Evolutionary conservation across 2,888 invertebrate genomes (phyloP).

Genomic region (Lepidocyrtoides sp.): DNA sequence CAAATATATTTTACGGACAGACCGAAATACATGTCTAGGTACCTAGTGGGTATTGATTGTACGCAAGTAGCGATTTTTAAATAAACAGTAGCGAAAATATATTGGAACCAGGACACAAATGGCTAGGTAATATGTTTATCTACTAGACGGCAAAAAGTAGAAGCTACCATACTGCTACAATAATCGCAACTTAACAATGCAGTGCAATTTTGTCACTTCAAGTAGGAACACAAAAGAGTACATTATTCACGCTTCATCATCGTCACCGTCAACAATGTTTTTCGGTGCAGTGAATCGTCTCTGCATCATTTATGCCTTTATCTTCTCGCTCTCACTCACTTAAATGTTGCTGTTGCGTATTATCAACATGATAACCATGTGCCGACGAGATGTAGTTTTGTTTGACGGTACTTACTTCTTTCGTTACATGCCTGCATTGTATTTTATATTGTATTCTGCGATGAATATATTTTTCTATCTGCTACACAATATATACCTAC

Average conservation of each 20-base stretch:
- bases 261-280: slow-evolving; percentile 63
- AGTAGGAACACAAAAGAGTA: slow-evolving; percentile 49
- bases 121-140: not conserved
- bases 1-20: no score
- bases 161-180: not conserved
- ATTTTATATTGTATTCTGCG: not conserved
- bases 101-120: not conserved
- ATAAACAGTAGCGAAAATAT: slow-evolving; percentile 1
- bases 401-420: no score
- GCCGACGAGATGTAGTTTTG: no score
- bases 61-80: no score
- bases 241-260: slow-evolving; percentile 78
- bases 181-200: slow-evolving; percentile 16
- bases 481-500: no score
- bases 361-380: not conserved
- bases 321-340: not conserved
- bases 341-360: not conserved
- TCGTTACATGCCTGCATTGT: not conserved
- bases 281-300: slow-evolving; percentile 77
- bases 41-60: no score
- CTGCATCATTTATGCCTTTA: slow-evolving; percentile 40
- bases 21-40: no score
- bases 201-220: slow-evolving; percentile 44
- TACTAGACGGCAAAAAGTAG: slow-evolving; percentile 1
- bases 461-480: not conserved